These are phyloP conservation scores for Notodonta dromedarius DNA, from an alignment of 2,888 invertebrate species.

Conservation along the genomic window DNA sequence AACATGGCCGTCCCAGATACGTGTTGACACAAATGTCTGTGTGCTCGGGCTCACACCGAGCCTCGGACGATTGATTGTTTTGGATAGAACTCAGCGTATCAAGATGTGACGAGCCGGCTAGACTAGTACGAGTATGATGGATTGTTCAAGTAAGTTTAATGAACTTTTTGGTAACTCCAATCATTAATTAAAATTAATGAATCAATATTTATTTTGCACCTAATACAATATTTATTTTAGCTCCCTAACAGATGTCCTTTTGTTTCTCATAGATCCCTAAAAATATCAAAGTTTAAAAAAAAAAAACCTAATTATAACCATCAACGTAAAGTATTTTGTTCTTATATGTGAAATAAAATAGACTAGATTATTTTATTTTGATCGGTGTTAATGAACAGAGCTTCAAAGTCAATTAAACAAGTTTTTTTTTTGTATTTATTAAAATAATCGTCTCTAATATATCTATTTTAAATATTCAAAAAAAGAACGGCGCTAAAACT, in stretches of 20 bases:
- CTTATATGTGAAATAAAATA: background rate
- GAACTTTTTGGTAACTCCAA: background rate
- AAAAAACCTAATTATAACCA: no score
- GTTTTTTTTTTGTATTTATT: background rate
- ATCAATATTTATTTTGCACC: background rate
- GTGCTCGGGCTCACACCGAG: slow-evolving; percentile 10
- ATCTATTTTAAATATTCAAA: slow-evolving; percentile 21
- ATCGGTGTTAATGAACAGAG: background rate
- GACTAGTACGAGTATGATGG: background rate
- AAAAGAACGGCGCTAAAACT: slow-evolving; percentile 32
- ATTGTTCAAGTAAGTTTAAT: background rate
- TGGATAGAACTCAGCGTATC: slow-evolving; percentile 14
- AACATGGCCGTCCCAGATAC: slow-evolving; percentile 72
- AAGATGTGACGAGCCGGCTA: slow-evolving; percentile 12
- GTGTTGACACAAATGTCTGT: slow-evolving; percentile 49
- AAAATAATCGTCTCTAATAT: slow-evolving; percentile 15
- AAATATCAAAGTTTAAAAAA: no score
- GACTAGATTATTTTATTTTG: background rate
- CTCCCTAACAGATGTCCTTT: no score
- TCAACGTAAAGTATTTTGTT: background rate
- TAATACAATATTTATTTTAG: no score
- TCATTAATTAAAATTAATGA: background rate
- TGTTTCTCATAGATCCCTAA: no score
- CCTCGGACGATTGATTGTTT: slow-evolving; percentile 36
- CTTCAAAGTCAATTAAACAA: background rate